A percentile compares a stretch with the other conserved stretches of the same genome.
Conservation (phyloP, 2,888 invertebrate species). For the Drosophila merina region DNA sequence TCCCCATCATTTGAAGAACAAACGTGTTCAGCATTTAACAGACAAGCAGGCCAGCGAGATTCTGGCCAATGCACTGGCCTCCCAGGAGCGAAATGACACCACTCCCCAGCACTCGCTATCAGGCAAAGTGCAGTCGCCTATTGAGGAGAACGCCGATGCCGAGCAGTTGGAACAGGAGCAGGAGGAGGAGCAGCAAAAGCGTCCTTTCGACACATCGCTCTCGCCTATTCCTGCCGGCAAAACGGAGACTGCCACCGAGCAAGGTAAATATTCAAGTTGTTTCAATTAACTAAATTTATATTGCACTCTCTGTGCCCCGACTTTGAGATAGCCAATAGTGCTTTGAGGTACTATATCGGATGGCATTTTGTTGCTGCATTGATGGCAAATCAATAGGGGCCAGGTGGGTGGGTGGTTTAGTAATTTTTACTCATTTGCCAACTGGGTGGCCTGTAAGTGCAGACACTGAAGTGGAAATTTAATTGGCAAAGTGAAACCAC, state of each 20-base stretch:
- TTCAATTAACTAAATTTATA: constrained; percentile 41
- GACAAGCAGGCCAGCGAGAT: constrained; percentile 90
- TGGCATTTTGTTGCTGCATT: neutral
- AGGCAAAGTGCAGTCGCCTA: constrained; percentile 81
- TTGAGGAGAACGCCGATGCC: constrained; percentile 74
- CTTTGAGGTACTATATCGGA: too few relatives aligned
- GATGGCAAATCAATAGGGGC: constrained; percentile 36
- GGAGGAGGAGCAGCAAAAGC: constrained; percentile 48
- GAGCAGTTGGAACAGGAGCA: constrained; percentile 71
- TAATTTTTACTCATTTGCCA: constrained; percentile 40
- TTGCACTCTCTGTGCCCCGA: constrained; percentile 8
- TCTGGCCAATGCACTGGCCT: constrained; percentile 82
- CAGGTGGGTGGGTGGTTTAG: neutral
- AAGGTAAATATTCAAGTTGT: constrained; percentile 58
- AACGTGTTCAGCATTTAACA: constrained; percentile 90
- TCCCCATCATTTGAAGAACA: constrained; percentile 99
- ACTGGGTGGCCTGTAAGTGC: constrained; percentile 28
- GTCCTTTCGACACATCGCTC: constrained; percentile 76
- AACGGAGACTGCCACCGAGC: constrained; percentile 25
- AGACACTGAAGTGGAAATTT: constrained; percentile 36
- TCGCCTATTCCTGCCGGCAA: constrained; percentile 76
- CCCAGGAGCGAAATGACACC: constrained; percentile 75
- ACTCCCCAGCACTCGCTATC: constrained; percentile 66
- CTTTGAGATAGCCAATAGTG: neutral
- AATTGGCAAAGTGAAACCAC: constrained; percentile 34